Base-by-base conservation (phyloP, 2,797 vertebrate genomes). In the Triplophysa bombifrons region DNA sequence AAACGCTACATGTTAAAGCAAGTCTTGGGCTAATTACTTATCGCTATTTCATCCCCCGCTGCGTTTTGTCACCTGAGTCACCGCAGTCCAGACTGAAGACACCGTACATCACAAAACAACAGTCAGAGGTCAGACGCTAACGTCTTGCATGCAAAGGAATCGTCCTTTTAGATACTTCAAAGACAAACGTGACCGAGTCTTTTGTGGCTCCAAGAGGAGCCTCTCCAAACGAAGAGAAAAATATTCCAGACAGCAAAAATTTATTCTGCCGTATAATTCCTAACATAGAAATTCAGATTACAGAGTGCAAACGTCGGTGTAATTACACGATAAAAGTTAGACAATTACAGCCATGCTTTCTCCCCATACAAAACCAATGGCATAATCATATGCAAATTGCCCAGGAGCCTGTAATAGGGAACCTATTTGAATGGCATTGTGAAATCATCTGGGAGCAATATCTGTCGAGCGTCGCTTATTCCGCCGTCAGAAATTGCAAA, bases 351-450 rank as follows among this genome's bases (percentile, higher is more conserved):
- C 85, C 65, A 77, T 84, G 83, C 84, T 82, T 78, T 86, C 84
- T 87, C 84, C 64, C 87, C 85, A 83, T 81, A 82, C 87, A 87
- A 87, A 89, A 91, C 89, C 88, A 89, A 89, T 90, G 86, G 90
- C 87, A 91, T 92, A 92, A 93, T 93, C 84, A 86, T 80, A 93
- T 93, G 92, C 82, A 92, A 93, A 93, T 93, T 27, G 88, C 86
- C 84, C 76, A 30, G 79, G 84, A 81, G 87, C 85, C 79, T 88
- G 83, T 89, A 91, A 91, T 90, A 85, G 84, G 82, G 82, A 88
- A 92, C 88, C 87, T 92, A 80, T 91, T 87, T 88, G 88, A 88
- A 88, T 87, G 87, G 87, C 86, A 85, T 87, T 83, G 81, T 84
- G 83, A 88, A 91, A 87, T 87, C 88, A 88, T 86, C 30, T 76